A percentile compares a stretch with the other conserved stretches of the same genome.
phyloP scores from a whole-genome alignment of 2,797 vertebrate species.

The Thunnus albacares region DNA sequence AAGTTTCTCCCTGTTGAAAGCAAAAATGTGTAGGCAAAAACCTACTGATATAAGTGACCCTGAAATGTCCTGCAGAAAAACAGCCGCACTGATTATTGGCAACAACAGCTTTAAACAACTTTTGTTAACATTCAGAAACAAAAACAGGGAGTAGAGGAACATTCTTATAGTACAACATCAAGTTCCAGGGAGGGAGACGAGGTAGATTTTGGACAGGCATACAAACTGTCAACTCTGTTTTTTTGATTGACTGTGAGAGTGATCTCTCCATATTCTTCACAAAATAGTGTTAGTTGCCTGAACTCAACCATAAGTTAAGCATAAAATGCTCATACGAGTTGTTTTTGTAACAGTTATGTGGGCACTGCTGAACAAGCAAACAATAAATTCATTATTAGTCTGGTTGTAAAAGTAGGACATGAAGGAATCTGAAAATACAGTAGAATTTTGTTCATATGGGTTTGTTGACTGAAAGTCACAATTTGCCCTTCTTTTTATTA shows the following conservation, averaged over 20 bases:
- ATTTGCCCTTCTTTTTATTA: neutral
- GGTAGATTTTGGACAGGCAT: neutral
- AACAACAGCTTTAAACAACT: neutral
- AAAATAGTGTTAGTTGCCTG: neutral
- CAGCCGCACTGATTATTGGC: neutral
- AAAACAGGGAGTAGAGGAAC: neutral
- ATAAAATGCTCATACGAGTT: neutral
- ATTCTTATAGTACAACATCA: neutral
- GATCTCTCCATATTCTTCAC: neutral
- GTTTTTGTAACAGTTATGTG: neutral
- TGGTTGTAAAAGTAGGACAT: neutral
- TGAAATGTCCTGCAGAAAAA: neutral
- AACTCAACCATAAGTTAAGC: neutral
- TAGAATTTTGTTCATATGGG: neutral
- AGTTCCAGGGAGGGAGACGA: neutral
- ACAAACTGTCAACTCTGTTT: too few relatives aligned
- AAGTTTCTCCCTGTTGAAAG: too few relatives aligned
- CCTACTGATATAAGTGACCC: too few relatives aligned
- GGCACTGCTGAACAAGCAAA: neutral
- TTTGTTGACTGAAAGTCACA: neutral
- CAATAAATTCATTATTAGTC: neutral
- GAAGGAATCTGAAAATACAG: neutral
- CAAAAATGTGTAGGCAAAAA: too few relatives aligned
- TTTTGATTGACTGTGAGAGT: too few relatives aligned
- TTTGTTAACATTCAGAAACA: neutral